phyloP scores from a whole-genome alignment of 2,113 vertebrate genomes.

The Symphodus melops region DNA sequence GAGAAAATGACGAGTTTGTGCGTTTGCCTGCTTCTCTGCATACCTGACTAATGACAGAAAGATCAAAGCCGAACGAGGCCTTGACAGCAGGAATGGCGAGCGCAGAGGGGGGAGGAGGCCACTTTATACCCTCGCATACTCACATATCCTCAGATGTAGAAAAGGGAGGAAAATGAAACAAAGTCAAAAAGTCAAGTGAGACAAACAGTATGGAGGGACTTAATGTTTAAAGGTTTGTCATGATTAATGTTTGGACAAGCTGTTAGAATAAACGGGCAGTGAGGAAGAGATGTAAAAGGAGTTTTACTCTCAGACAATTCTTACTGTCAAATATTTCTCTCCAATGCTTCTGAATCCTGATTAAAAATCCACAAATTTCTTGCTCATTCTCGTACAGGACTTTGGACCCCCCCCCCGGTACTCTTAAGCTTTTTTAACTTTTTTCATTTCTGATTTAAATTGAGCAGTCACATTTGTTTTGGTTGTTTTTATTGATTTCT shows the following conservation, averaged over 20 bases:
- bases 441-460: background rate
- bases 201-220: background rate
- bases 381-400: too few species aligned
- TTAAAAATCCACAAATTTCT: background rate
- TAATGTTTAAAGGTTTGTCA: background rate
- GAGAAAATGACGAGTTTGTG: constrained; percentile 52
- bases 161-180: constrained; percentile 5
- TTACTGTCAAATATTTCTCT: background rate
- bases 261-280: too few species aligned
- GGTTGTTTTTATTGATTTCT: too few species aligned
- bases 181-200: background rate
- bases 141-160: constrained; percentile 10
- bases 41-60: constrained; percentile 81
- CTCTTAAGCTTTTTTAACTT: too few species aligned
- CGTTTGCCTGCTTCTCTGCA: constrained; percentile 70
- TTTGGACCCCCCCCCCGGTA: too few species aligned
- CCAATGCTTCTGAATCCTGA: background rate
- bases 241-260: background rate
- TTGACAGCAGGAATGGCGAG: constrained; percentile 74
- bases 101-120: constrained; percentile 19
- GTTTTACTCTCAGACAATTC: background rate
- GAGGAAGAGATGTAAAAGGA: too few species aligned
- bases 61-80: constrained; percentile 71
- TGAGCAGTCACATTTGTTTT: too few species aligned
- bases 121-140: constrained; percentile 35